Evolutionary conservation across 2,888 invertebrate genomes (phyloP).

Genomic region (Acanthacorydalis orientalis): DNA sequence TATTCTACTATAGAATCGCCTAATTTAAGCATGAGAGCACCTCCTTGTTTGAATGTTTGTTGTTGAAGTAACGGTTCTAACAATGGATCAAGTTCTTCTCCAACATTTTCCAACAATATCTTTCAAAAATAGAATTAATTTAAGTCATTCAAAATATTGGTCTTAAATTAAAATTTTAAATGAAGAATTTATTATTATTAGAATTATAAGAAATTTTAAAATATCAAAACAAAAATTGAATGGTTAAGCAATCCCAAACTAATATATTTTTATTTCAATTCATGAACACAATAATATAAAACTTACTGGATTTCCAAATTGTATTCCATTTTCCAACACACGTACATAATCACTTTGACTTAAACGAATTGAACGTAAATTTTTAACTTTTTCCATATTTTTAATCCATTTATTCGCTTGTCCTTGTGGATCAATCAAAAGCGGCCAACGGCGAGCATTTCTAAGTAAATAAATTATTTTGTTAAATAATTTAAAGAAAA

Average conservation of each 20-base stretch:
- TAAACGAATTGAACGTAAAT: constrained; percentile 62
- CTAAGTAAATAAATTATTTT: constrained; percentile 31
- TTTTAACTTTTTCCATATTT: constrained; percentile 78
- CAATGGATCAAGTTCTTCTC: constrained; percentile 81
- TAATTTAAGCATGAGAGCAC: constrained; percentile 70
- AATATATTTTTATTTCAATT: too few species aligned
- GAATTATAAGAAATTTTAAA: too few species aligned
- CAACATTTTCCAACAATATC: constrained; percentile 78
- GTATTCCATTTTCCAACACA: constrained; percentile 70
- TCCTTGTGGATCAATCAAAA: constrained; percentile 91
- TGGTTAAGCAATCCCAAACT: too few species aligned
- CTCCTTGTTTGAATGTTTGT: constrained; percentile 81
- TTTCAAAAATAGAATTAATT: constrained; percentile 14
- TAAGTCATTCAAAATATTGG: background rate
- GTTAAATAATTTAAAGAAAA: too few species aligned
- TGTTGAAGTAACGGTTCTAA: constrained; percentile 79
- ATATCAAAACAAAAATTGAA: too few species aligned
- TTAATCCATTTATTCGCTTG: constrained; percentile 91
- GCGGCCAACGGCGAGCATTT: constrained; percentile 78
- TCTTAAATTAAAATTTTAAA: too few species aligned
- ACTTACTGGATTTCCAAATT: constrained; percentile 68
- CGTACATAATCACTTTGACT: constrained; percentile 70
- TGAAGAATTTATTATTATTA: too few species aligned
- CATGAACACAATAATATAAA: background rate
- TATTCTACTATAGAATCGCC: constrained; percentile 87